phyloP scores from a whole-genome alignment of 2,888 invertebrate genomes.

The Capitulum mitella region DNA sequence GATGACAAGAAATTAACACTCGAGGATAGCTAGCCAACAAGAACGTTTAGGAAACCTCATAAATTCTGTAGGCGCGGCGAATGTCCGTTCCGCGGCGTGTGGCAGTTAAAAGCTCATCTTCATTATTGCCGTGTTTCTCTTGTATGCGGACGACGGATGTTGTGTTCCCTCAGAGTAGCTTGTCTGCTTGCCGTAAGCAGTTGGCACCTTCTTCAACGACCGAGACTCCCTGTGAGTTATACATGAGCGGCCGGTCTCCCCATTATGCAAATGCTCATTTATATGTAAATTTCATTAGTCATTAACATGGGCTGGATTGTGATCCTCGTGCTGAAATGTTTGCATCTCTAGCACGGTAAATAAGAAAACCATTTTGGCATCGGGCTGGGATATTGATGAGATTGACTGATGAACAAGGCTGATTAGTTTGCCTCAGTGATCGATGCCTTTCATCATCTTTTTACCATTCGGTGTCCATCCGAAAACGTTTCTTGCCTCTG shows the following conservation, averaged over 20 bases:
- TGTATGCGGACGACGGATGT: background rate
- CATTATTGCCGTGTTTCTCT: background rate
- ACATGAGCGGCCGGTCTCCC: background rate
- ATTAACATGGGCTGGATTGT: background rate
- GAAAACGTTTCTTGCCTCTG: background rate
- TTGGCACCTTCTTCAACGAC: background rate
- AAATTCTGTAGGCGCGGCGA: background rate
- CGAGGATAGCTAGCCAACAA: background rate
- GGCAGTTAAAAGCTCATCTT: background rate
- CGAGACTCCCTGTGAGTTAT: background rate
- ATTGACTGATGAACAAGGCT: background rate
- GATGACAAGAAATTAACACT: background rate
- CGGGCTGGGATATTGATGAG: background rate
- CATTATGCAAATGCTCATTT: slow-evolving; percentile 14
- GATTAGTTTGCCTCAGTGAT: background rate
- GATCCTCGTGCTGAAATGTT: background rate
- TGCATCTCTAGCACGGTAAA: background rate
- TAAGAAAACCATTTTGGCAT: background rate
- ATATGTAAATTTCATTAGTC: slow-evolving; percentile 11
- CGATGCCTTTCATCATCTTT: background rate
- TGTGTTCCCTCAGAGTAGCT: background rate
- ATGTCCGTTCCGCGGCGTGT: no score
- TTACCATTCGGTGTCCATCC: background rate
- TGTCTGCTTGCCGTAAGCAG: background rate
- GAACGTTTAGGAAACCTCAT: background rate